Evolutionary conservation across 2,113 vertebrate species (phyloP), one percentile per base, ranked within the genome.

Genomic region (Nothoprocta perdicaria): DNA sequence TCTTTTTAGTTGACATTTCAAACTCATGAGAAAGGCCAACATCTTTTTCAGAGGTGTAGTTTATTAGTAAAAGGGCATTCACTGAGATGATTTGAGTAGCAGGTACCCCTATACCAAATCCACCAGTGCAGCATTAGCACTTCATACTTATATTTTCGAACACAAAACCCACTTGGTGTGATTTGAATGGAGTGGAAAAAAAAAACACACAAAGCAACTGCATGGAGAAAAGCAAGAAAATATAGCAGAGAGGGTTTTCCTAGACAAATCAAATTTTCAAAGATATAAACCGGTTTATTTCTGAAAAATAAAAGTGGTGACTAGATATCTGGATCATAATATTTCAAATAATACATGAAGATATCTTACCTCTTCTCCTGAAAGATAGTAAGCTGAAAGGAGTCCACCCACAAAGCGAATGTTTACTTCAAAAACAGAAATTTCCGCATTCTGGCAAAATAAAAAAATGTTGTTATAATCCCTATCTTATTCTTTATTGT

Each of bases 381-480:
- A 99, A 94, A 99, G 98, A 96, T 99, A 99, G 96, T 99, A 99
- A 33, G 99, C 99, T 35, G 99, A 99, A 86, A 99, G 98, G 4
- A 99, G 97, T 86, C 99, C 99, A 89, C 99, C 99, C 4, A 99
- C 99, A 84, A 99, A 99, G 68, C 99, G 98, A 89, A 99, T 99
- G 95, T 99, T 99, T 89, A 99, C 99, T 98, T 99, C 99, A 95
- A 99, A 99, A 90, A 99, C 98, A 0, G 99, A 99, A 92, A 99
- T 98, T 93, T 99, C 99, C 41, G 98, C 98, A 38, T 99, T 99
- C 99, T 99, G 97, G 65, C 61, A 77, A 95, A 95, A 97, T 16
- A 97, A 96, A 96, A 31, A 96, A 8, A 73, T 50, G 82, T 14
- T 55, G 16, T 79, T 84, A 94, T 72, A 94, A 48, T 68, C 10